Conservation (phyloP, 1,140 invertebrate species). For the Stenopsyche tienmushanensis region DNA sequence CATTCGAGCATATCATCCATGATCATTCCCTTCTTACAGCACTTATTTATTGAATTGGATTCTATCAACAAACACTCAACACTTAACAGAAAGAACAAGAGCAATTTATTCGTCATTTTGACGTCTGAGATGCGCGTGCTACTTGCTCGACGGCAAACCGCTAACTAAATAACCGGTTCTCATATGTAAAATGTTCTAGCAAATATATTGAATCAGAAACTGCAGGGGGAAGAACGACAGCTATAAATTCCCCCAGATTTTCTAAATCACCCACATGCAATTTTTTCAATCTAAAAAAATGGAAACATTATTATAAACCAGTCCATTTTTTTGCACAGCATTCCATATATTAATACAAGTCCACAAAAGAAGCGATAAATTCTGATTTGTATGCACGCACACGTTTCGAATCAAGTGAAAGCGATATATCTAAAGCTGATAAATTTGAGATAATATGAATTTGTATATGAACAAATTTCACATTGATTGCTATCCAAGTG, state of each 20-base stretch:
- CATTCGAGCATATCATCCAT: neutral
- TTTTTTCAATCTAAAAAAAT: too few species aligned
- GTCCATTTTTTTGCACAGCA: too few species aligned
- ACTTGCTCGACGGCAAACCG: neutral
- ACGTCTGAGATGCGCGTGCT: neutral
- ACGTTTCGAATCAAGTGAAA: too few species aligned
- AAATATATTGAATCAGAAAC: neutral
- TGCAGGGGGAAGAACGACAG: neutral
- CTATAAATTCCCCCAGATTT: too few species aligned
- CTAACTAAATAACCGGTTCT: neutral
- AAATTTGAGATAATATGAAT: too few species aligned
- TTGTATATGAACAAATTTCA: too few species aligned
- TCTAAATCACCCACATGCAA: too few species aligned
- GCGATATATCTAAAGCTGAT: too few species aligned
- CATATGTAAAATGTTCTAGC: neutral
- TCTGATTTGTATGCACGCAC: neutral
- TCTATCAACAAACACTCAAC: neutral
- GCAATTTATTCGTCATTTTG: neutral
- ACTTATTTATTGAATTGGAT: conserved; percentile 7
- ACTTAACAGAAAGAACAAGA: neutral
- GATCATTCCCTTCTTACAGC: neutral
- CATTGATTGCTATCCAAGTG: too few species aligned
- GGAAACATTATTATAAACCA: too few species aligned
- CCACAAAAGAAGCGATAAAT: neutral
- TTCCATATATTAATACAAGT: neutral